Evolutionary conservation across 2,797 vertebrate genomes (phyloP).

Genomic region (Urosaurus nigricauda): DNA sequence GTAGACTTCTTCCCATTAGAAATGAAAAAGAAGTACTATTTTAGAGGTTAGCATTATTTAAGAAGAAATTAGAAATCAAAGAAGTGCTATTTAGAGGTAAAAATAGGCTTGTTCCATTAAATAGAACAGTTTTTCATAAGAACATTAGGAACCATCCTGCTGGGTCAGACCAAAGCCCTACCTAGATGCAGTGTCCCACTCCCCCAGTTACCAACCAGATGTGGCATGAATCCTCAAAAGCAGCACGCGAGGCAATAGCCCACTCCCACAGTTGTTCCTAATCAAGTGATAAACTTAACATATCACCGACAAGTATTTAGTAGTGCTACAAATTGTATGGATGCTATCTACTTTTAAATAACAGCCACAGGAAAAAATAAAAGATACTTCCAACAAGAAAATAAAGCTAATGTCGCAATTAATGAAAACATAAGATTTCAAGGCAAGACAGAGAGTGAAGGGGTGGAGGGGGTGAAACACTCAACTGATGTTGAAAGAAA

Average conservation of each 20-base stretch:
- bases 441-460: background rate
- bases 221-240: background rate
- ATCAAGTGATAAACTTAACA: background rate
- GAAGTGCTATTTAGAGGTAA: constrained; percentile 23
- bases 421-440: background rate
- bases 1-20: too few relatives aligned
- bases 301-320: background rate
- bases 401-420: background rate
- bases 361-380: constrained; percentile 2
- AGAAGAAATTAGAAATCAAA: constrained; percentile 18
- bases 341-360: constrained; percentile 13
- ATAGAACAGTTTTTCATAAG: background rate
- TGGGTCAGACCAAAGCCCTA: background rate
- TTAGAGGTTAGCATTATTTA: too few relatives aligned
- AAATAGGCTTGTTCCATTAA: constrained; percentile 15
- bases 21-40: too few relatives aligned
- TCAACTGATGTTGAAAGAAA: constrained; percentile 33
- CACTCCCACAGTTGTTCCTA: background rate
- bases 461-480: background rate
- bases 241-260: background rate
- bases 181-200: background rate
- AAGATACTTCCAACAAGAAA: background rate
- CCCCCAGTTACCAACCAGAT: background rate
- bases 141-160: too few relatives aligned
- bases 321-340: background rate